Evolutionary conservation across 2,797 vertebrate species (phyloP).

Genomic region (Sardinella longiceps): DNA sequence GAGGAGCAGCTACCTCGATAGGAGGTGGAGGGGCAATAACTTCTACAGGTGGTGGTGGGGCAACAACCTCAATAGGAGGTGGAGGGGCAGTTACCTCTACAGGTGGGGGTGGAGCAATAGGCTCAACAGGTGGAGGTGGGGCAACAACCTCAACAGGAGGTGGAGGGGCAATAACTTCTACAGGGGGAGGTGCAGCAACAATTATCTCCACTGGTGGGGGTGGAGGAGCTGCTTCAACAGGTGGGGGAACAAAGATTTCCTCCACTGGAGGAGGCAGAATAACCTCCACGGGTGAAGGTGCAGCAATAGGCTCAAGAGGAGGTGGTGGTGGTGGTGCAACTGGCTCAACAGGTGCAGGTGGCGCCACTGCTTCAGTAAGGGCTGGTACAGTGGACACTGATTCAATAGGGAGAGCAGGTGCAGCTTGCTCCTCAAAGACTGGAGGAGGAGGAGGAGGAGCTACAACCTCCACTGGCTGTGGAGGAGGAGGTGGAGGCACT

Average conservation of each 20-base stretch:
- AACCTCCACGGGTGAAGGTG: slow-evolving; percentile 35
- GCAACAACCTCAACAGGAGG: slow-evolving; percentile 44
- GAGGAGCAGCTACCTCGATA: neutral
- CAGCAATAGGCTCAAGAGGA: slow-evolving; percentile 43
- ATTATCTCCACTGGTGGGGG: slow-evolving; percentile 26
- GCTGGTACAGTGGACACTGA: slow-evolving; percentile 65
- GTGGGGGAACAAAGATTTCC: neutral
- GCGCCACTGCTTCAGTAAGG: slow-evolving; percentile 27
- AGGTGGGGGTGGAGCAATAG: slow-evolving; percentile 30
- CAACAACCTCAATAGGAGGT: slow-evolving; percentile 36
- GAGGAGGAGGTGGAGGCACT: slow-evolving; percentile 54
- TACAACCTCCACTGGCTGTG: slow-evolving; percentile 53
- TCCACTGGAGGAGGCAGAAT: slow-evolving; percentile 44
- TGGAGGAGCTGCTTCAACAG: slow-evolving; percentile 35
- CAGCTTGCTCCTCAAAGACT: neutral
- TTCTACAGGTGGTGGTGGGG: slow-evolving; percentile 37
- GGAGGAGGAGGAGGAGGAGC: slow-evolving; percentile 47
- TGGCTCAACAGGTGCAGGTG: slow-evolving; percentile 60
- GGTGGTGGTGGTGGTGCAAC: slow-evolving; percentile 46
- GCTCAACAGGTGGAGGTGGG: slow-evolving; percentile 47
- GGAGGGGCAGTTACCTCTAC: slow-evolving; percentile 39
- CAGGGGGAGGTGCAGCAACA: slow-evolving; percentile 37
- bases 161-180: slow-evolving; percentile 25
- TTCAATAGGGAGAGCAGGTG: slow-evolving; percentile 54
- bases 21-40: slow-evolving; percentile 67